Evolutionary conservation across 2,113 vertebrate species (phyloP).

Genomic region (Sapajus apella): DNA sequence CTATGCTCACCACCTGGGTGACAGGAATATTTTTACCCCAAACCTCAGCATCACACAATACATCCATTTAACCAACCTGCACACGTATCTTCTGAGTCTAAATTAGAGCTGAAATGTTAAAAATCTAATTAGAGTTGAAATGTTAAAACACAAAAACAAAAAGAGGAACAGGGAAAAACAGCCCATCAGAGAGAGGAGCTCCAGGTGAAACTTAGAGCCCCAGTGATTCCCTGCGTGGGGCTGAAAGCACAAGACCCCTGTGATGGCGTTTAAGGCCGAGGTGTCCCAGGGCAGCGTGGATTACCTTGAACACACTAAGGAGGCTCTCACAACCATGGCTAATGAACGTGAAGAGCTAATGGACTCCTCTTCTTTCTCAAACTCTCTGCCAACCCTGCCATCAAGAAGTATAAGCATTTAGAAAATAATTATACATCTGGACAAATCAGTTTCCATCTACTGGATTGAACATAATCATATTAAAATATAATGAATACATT

Average conservation of each 20-base stretch:
- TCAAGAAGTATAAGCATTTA: conserved; percentile 52
- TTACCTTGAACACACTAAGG: not conserved
- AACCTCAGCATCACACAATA: no score
- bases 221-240: fast-evolving
- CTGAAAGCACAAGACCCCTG: not conserved
- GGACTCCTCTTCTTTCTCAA: not conserved
- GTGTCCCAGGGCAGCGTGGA: not conserved
- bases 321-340: not conserved
- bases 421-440: conserved; percentile 67
- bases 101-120: no score
- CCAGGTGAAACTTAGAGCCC: not conserved
- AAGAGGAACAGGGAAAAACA: not conserved
- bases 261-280: not conserved
- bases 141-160: no score
- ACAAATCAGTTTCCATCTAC: conserved; percentile 66
- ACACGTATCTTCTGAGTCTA: no score
- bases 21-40: no score
- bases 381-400: conserved; percentile 49
- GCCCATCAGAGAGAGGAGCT: not conserved
- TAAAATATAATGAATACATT: conserved; percentile 75
- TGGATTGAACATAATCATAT: conserved; percentile 68
- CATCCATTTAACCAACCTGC: no score
- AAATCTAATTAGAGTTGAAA: no score
- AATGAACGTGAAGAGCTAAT: not conserved
- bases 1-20: no score